Evolutionary conservation across 2,888 invertebrate species (phyloP), one percentile per base, ranked within the genome.

Genomic region (Lepidocyrtinus sp.): DNA sequence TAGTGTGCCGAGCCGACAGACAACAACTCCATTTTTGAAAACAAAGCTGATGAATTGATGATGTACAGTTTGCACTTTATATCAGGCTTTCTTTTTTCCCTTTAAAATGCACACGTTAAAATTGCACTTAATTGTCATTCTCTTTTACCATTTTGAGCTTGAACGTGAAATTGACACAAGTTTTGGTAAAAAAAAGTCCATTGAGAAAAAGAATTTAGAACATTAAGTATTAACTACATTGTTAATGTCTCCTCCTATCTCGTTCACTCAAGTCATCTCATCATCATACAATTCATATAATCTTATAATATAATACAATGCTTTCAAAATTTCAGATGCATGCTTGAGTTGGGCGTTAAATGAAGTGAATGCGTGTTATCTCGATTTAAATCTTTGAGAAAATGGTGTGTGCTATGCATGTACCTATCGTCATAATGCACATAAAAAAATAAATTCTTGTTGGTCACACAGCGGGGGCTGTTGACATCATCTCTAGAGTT

Each of bases 401-500:
- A 55, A 64, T 71, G 55, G 61, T 61, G 61, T 70, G 59, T 63
- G 55, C 50, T 69, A 63, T 55, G 64, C 65, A 59, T 71, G 55
- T n/a, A 15, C 55, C 17, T 17, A 55, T 55, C 55, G 17, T 55
- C n/a, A 55, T 55, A 55, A 55, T n/a, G 55, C 55, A 55, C 55
- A 55, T n/a, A n/a, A 55, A 12, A 36, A 36, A 36, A 36, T 55
- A 64, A 17, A 62, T 19, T 73, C 50, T 72, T 73, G 62, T 73
- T 79, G 72, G 72, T 68, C 75, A 73, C 77, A 59, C 83, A 83
- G 84, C 84, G 84, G 85, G 84, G 85, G 84, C 81, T 84, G 85
- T 84, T 85, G 85, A 84, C 84, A 85, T 84, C 82, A 76, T 74
- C 81, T 76, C 84, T n/a, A 82, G 84, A 82, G 84, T 85, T 85